phyloP scores from a whole-genome alignment of 1,140 invertebrate species.

The Neotoxoptera formosana region DNA sequence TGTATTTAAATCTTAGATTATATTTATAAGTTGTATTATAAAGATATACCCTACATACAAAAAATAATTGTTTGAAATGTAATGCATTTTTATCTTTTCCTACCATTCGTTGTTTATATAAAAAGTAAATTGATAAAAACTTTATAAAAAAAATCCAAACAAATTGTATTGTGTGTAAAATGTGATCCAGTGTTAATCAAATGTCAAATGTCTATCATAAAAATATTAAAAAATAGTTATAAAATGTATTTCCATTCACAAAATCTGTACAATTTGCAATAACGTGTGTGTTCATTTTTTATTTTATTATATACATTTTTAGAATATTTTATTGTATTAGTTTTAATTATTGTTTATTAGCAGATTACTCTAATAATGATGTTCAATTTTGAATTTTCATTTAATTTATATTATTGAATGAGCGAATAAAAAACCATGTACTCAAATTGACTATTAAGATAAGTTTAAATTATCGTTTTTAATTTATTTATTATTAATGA shows the following conservation, averaged over 20 bases:
- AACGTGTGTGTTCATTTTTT: slow-evolving; percentile 47
- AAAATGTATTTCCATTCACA: slow-evolving; percentile 24
- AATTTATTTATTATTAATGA: neutral
- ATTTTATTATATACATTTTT: slow-evolving; percentile 29
- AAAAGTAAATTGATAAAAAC: neutral
- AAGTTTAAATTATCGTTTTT: neutral
- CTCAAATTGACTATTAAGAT: slow-evolving; percentile 16
- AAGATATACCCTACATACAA: neutral
- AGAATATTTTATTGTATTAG: slow-evolving; percentile 16
- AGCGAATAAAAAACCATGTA: slow-evolving; percentile 18
- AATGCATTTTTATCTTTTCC: neutral
- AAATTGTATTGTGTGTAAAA: neutral
- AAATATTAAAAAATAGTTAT: neutral
- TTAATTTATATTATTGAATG: slow-evolving; percentile 13
- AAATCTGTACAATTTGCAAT: slow-evolving; percentile 32
- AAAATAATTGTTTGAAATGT: neutral
- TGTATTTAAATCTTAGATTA: slow-evolving; percentile 34
- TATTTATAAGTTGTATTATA: slow-evolving; percentile 29
- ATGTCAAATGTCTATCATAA: neutral
- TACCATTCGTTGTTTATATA: neutral
- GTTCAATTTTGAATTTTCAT: slow-evolving; percentile 10
- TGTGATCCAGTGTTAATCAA: slow-evolving; percentile 34
- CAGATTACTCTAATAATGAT: neutral
- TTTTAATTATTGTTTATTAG: neutral
- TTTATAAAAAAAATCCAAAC: neutral